phyloP scores from a whole-genome alignment of 1,140 invertebrate species.

The Andricus grossulariae region DNA sequence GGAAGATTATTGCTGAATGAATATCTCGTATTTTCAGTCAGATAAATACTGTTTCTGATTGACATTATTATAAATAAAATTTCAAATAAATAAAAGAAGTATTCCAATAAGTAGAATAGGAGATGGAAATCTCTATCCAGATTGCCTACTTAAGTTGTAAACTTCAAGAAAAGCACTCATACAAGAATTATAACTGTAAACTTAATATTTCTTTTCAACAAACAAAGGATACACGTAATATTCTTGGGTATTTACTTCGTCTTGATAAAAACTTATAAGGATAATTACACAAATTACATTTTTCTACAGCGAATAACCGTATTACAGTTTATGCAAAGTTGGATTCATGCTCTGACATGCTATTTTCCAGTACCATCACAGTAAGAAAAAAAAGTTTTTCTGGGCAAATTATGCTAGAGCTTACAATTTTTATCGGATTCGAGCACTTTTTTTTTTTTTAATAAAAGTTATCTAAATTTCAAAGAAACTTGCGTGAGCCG shows the following conservation, averaged over 20 bases:
- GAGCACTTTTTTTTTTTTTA: too few relatives aligned
- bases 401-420: too few relatives aligned
- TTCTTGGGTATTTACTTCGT: neutral
- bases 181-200: neutral
- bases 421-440: too few relatives aligned
- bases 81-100: constrained; percentile 8
- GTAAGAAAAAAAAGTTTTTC: too few relatives aligned
- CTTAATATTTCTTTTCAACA: neutral
- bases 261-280: too few relatives aligned
- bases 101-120: neutral
- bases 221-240: neutral
- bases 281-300: neutral
- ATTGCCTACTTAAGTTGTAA: neutral
- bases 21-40: neutral
- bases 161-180: neutral
- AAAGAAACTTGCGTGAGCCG: too few relatives aligned
- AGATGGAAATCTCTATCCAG: neutral
- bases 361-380: neutral
- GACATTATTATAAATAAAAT: neutral
- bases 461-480: too few relatives aligned
- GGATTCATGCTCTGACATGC: constrained; percentile 13
- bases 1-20: neutral
- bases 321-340: neutral
- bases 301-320: neutral
- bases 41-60: neutral